These are phyloP conservation scores for Gymnothorax reevesii DNA, from an alignment of 2,797 vertebrate species.

Conservation along the genomic window DNA sequence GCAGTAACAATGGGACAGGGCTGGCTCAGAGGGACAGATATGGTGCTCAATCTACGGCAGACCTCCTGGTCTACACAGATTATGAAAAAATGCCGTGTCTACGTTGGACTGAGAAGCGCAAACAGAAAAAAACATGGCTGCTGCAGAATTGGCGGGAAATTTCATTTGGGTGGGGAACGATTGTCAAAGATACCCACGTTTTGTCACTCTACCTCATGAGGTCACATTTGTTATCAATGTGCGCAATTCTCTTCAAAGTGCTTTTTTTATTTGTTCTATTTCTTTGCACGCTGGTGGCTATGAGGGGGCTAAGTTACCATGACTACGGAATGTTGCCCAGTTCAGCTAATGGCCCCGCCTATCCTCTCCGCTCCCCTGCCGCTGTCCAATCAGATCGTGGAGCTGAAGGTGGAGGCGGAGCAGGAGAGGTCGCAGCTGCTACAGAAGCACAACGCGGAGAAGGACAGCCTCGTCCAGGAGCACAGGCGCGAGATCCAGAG, in stretches of 20 bases:
- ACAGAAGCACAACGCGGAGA: constrained; percentile 90
- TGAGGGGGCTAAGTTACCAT: constrained; percentile 93
- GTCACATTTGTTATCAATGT: not conserved
- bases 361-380: constrained; percentile 44
- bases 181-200: not conserved
- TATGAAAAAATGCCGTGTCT: too few relatives aligned
- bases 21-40: constrained; percentile 21
- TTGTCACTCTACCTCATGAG: not conserved
- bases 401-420: constrained; percentile 94
- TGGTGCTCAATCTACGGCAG: not conserved
- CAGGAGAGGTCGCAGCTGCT: constrained; percentile 97
- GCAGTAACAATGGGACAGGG: constrained; percentile 65
- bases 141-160: not conserved
- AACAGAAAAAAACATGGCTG: not conserved
- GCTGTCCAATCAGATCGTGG: constrained; percentile 99
- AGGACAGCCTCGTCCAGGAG: constrained; percentile 91
- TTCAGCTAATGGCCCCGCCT: constrained; percentile 91
- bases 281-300: constrained; percentile 45
- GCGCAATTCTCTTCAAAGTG: not conserved
- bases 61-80: constrained; percentile 2
- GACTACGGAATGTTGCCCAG: constrained; percentile 85
- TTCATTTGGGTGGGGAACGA: not conserved
- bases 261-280: constrained; percentile 66
- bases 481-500: constrained; percentile 86
- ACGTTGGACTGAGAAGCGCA: not conserved